Evolutionary conservation across 2,113 vertebrate genomes (phyloP).

Genomic region (Puntigrus tetrazona): DNA sequence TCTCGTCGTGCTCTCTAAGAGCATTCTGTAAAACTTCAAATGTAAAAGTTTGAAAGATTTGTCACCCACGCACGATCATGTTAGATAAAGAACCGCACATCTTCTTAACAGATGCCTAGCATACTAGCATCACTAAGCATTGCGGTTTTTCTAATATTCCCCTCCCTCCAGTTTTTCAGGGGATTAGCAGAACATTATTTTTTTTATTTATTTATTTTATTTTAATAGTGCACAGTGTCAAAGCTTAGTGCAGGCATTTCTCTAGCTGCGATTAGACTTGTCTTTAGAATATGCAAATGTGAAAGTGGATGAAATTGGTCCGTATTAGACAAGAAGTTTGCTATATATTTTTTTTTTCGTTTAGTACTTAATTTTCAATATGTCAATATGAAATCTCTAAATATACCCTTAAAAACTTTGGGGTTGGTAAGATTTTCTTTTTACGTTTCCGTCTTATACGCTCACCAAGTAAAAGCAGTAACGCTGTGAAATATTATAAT

Average conservation of each 20-base stretch:
- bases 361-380: not conserved
- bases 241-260: conserved; percentile 32
- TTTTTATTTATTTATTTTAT: not conserved
- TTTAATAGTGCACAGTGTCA: conserved; percentile 32
- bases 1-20: conserved; percentile 22
- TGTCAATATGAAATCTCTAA: not conserved
- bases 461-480: not conserved
- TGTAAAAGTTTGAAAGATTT: conserved; percentile 5
- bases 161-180: conserved; percentile 32
- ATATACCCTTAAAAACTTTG: not conserved
- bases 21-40: conserved; percentile 4
- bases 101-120: not conserved
- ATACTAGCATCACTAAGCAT: conserved; percentile 15
- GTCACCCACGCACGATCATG: not conserved
- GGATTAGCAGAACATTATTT: conserved; percentile 40
- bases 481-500: not conserved
- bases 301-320: conserved; percentile 29
- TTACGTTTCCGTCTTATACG: not conserved
- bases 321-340: conserved; percentile 18
- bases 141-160: conserved; percentile 13
- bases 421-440: not conserved
- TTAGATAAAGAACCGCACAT: not conserved
- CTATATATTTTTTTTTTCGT: conserved; percentile 6
- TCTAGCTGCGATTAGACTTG: conserved; percentile 29
- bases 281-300: conserved; percentile 24